phyloP scores from a whole-genome alignment of 2,113 vertebrate genomes.

The Callipepla californica region DNA sequence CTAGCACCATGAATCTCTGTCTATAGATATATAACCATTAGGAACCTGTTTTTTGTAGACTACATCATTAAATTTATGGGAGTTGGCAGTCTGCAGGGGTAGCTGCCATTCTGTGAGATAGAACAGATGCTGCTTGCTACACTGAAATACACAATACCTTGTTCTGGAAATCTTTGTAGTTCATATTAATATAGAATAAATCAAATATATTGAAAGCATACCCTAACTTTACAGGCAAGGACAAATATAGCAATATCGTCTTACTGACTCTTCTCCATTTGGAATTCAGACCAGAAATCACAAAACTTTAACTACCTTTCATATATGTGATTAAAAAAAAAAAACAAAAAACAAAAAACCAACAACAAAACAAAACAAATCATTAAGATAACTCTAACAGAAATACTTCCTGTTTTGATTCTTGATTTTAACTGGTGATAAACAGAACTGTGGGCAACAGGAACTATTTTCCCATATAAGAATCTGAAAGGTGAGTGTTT shows the following conservation, averaged over 20 bases:
- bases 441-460: not conserved
- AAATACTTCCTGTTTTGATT: not conserved
- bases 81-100: conserved; percentile 22
- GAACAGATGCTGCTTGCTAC: conserved; percentile 27
- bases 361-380: not conserved
- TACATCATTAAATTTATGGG: conserved; percentile 15
- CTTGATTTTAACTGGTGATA: not conserved
- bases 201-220: not conserved
- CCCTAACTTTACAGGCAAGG: not conserved
- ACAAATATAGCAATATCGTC: not conserved
- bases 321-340: not conserved
- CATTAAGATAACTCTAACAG: not conserved
- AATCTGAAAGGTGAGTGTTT: not conserved
- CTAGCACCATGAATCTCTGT: conserved; percentile 13
- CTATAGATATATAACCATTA: conserved; percentile 41
- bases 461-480: not conserved
- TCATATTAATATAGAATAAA: not conserved
- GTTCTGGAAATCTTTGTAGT: not conserved
- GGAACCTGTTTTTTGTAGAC: conserved; percentile 22
- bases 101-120: conserved; percentile 33
- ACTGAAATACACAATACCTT: not conserved
- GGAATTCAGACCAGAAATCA: not conserved
- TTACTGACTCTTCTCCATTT: not conserved
- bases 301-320: not conserved
- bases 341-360: too few species aligned